These are phyloP conservation scores for Magallana angulata DNA, from an alignment of 1,140 invertebrate genomes.

Conservation along the genomic window DNA sequence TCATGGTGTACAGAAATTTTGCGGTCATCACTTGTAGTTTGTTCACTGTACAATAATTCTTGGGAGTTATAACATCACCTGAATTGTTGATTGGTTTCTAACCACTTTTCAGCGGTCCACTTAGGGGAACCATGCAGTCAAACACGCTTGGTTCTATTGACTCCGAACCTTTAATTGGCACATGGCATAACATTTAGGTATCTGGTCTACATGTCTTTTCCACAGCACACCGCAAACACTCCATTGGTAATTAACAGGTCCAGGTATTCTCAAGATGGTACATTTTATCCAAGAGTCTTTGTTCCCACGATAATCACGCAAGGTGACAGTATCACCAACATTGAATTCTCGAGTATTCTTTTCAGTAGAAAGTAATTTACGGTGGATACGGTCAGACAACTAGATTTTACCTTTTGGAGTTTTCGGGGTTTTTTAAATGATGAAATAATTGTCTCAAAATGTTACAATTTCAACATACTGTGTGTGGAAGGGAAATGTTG, in stretches of 20 bases:
- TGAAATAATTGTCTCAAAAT: too few species aligned
- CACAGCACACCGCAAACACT: conserved; percentile 16
- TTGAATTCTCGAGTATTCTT: background rate
- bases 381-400: conserved; percentile 9
- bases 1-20: too few species aligned
- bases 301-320: background rate
- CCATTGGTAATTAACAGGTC: conserved; percentile 36
- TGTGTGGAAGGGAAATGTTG: too few species aligned
- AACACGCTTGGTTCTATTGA: background rate
- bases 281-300: conserved; percentile 35
- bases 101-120: too few species aligned
- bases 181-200: background rate
- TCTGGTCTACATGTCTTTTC: conserved; percentile 41
- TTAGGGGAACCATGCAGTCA: background rate
- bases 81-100: too few species aligned
- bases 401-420: background rate
- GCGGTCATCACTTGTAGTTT: background rate
- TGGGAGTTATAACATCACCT: background rate
- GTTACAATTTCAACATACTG: too few species aligned
- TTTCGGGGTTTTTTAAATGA: too few species aligned
- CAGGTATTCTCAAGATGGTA: conserved; percentile 16
- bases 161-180: background rate
- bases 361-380: background rate
- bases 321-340: conserved; percentile 18
- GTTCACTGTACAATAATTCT: background rate